These are phyloP conservation scores for Spermophilus dauricus DNA, from an alignment of 2,113 vertebrate species.

Conservation along the genomic window DNA sequence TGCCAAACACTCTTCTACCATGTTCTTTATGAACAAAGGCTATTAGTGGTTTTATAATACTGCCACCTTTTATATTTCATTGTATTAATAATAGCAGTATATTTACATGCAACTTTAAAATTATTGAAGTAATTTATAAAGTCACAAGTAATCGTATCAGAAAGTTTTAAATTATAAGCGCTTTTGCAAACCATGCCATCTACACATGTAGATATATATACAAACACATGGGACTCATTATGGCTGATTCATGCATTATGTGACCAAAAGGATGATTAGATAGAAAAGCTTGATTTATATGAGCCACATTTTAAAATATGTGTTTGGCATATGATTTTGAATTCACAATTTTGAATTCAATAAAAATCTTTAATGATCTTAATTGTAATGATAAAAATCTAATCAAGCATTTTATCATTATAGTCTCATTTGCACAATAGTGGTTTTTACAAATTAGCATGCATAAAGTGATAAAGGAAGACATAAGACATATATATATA, in stretches of 20 bases:
- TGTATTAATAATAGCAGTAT: background rate
- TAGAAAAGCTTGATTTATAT: background rate
- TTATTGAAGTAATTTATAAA: background rate
- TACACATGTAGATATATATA: background rate
- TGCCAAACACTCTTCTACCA: background rate
- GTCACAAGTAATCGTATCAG: background rate
- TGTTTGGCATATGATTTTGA: background rate
- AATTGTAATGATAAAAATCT: background rate
- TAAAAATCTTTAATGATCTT: background rate
- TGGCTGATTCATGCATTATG: background rate
- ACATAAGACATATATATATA: background rate
- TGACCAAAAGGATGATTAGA: background rate
- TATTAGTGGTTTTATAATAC: background rate
- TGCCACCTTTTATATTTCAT: background rate
- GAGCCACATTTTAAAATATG: background rate
- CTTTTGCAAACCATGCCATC: background rate
- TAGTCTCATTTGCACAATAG: background rate
- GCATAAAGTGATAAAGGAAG: background rate
- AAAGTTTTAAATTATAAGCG: background rate
- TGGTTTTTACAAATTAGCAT: background rate
- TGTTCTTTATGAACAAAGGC: background rate
- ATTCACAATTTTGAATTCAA: background rate
- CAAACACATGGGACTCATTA: background rate
- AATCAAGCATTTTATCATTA: background rate
- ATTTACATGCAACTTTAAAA: background rate